Evolutionary conservation across 92 coral and sea anemone species (phyloP).

Genomic region (Muricea muricata): DNA sequence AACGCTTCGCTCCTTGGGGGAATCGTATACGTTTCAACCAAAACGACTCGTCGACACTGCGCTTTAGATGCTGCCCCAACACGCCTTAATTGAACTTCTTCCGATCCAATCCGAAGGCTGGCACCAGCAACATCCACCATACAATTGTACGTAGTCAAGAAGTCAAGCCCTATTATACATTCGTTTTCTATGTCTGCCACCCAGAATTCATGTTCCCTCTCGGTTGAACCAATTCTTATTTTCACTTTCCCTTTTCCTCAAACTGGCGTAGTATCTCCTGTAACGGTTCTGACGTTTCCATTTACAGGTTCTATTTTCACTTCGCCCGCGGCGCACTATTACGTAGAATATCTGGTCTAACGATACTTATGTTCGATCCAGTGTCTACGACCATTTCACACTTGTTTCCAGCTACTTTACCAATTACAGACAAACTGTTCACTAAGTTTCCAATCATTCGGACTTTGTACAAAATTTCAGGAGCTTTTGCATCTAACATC

Average conservation of each 20-base stretch:
- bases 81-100: slow-evolving; percentile 46
- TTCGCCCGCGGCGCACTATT: not conserved
- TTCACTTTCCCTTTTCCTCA: slow-evolving; percentile 16
- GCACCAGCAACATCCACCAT: slow-evolving; percentile 43
- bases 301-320: not conserved
- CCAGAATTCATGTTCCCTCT: slow-evolving; percentile 38
- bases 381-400: slow-evolving; percentile 52
- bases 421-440: slow-evolving; percentile 29
- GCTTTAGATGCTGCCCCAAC: no score
- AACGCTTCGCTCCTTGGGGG: slow-evolving; percentile 51
- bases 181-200: slow-evolving; percentile 51
- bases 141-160: slow-evolving; percentile 58
- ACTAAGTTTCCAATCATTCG: slow-evolving; percentile 32
- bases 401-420: slow-evolving; percentile 26
- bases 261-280: slow-evolving; percentile 45
- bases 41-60: slow-evolving; percentile 37
- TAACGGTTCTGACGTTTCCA: slow-evolving; percentile 42
- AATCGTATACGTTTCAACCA: slow-evolving; percentile 23
- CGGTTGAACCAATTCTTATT: slow-evolving; percentile 49
- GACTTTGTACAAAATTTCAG: slow-evolving; percentile 43
- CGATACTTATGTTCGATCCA: slow-evolving; percentile 51
- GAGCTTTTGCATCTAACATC: not conserved
- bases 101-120: slow-evolving; percentile 28
- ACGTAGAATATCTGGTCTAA: slow-evolving; percentile 17
- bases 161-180: slow-evolving; percentile 60